Percentiles rank a stretch among this genome's conserved stretches.
phyloP scores from a whole-genome alignment of 37 sponge, comb jelly and placozoan genomes.

The Beroe ovata region DNA sequence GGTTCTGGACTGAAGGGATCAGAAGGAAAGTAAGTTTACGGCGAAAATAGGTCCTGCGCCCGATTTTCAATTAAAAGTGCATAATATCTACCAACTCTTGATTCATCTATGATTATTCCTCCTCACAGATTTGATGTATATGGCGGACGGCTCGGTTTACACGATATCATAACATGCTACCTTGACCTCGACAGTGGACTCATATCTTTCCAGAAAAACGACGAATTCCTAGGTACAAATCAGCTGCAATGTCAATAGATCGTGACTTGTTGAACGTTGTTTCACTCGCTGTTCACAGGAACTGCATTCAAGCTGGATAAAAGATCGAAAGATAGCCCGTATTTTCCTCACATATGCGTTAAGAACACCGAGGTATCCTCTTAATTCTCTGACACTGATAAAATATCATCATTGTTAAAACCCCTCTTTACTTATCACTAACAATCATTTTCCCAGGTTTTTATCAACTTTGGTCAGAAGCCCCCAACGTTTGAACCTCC shows the following conservation, averaged over 20 bases:
- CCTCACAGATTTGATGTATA: slow-evolving; percentile 32
- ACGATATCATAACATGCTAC: slow-evolving; percentile 46
- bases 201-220: slow-evolving; percentile 27
- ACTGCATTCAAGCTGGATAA: slow-evolving; percentile 65
- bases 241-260: not conserved
- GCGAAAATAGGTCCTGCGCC: too few species aligned
- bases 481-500: slow-evolving; percentile 30
- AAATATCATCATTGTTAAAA: too few species aligned
- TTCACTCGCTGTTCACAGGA: slow-evolving; percentile 5
- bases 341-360: slow-evolving; percentile 52
- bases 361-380: slow-evolving; percentile 48
- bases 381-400: not conserved
- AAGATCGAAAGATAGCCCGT: slow-evolving; percentile 30
- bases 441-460: slow-evolving; percentile 13
- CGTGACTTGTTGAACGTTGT: not conserved
- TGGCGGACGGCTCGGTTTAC: slow-evolving; percentile 10
- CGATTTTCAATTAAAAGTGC: too few species aligned
- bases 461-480: slow-evolving; percentile 64
- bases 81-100: too few species aligned
- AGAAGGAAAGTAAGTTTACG: slow-evolving; percentile 59
- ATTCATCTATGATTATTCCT: too few species aligned
- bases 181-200: slow-evolving; percentile 59
- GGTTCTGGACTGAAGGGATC: slow-evolving; percentile 27
- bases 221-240: slow-evolving; percentile 44
- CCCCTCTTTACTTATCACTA: not conserved